Base-by-base conservation (phyloP, 2,888 invertebrate species). In the Syrista parreyssii region DNA sequence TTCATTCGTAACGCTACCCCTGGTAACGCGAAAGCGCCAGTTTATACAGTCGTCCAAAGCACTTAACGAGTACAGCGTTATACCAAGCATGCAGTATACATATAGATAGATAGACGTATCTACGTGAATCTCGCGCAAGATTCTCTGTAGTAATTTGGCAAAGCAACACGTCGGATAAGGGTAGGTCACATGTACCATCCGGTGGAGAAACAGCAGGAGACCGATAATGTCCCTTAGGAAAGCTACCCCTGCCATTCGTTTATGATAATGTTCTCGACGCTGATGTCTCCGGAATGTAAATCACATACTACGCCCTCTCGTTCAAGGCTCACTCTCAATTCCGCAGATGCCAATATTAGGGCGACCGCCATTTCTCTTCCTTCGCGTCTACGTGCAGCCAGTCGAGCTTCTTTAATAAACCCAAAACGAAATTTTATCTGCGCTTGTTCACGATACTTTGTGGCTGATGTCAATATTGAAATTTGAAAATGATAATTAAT, bases 271-370 rank as follows among this genome's bases (percentile, higher is more conserved):
- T 82, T 75, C 73, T 77, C 79, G 77, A 77, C 76, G 74, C 83
- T 81, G 83, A 85, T 87, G 85, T 86, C 81, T 77, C 81, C 78
- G 74, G 84, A 83, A 88, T 87, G 88, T 86, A 87, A 87, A 88
- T 86, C 84, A 32, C 71, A 33, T 33, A 33, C 71, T 83, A 81
- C 79, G 76, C 73, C 12, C 75, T 68, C 55, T 33, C 71, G 71
- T 71, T 33, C 71, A 32, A 31, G 30, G 31, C 71, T 71, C 30
- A 33, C 32, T 71, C 32, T 33, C 31, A 79, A 79, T 81, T 76
- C 80, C 72, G 69, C 76, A 77, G 74, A 76, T 75, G 75, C 76
- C 78, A 79, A 79, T 82, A 80, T 78, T 68, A 76, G 12, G 23
- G 72, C 68, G 40, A 35, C 23, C 55, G 55, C 2, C 55, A 55